phyloP scores from a whole-genome alignment of 1,140 invertebrate species.

The Sitobion miscanthi region DNA sequence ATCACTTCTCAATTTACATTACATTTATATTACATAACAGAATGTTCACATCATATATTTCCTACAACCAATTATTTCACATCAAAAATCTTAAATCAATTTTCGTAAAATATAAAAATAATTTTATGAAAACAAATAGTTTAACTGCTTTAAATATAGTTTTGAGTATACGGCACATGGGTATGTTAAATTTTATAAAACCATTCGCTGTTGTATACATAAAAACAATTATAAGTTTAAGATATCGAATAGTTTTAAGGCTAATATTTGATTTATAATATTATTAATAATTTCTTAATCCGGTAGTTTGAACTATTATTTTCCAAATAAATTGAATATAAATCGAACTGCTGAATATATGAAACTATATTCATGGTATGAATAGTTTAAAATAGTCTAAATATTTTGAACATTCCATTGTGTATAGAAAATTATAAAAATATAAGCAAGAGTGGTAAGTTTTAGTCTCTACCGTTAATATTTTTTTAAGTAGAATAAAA shows the following conservation, averaged over 20 bases:
- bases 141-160: background rate
- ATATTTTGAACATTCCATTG: background rate
- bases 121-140: no score
- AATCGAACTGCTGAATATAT: background rate
- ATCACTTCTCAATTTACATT: background rate
- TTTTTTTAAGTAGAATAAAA: no score
- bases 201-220: background rate
- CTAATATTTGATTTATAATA: background rate
- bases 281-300: background rate
- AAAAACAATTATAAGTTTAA: background rate
- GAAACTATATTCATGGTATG: no score
- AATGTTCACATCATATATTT: background rate
- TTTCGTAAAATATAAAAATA: background rate
- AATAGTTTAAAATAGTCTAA: no score
- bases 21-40: background rate
- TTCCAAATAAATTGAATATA: background rate
- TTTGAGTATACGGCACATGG: background rate
- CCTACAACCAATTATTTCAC: background rate
- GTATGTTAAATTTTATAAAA: background rate
- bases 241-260: background rate
- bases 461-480: no score
- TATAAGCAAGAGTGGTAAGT: no score
- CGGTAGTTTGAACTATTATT: background rate
- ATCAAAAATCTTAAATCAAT: background rate
- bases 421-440: no score